A percentile compares a stretch with the other conserved stretches of the same genome.
These are phyloP conservation scores for Trissolcus japonicus DNA, from an alignment of 2,888 invertebrate genomes.

Conservation along the genomic window DNA sequence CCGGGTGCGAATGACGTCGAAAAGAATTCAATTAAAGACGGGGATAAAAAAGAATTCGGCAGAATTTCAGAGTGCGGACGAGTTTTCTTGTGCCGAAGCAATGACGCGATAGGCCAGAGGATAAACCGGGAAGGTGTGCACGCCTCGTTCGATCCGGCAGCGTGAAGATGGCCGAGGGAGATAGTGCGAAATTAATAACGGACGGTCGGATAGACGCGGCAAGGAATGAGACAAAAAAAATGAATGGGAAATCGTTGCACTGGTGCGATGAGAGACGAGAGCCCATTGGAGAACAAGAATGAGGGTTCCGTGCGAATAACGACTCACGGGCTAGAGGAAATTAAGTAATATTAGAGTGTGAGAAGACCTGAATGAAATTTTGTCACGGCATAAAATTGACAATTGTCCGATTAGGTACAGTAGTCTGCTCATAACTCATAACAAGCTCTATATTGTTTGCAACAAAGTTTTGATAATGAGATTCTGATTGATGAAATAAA, in stretches of 20 bases:
- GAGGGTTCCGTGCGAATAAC: no score
- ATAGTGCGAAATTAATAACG: constrained; percentile 73
- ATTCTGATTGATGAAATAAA: no score
- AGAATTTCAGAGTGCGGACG: constrained; percentile 16
- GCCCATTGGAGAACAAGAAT: no score
- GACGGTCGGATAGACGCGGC: constrained; percentile 68
- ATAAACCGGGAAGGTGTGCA: constrained; percentile 59
- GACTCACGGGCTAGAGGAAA: no score
- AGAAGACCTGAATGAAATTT: no score
- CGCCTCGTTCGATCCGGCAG: constrained; percentile 69
- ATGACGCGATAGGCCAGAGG: constrained; percentile 37
- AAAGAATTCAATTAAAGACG: constrained; percentile 32
- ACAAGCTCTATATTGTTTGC: no score
- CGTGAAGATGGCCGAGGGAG: constrained; percentile 72
- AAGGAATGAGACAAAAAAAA: constrained; percentile 34
- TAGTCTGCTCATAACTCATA: no score
- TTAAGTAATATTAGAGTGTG: no score
- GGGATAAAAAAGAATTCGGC: constrained; percentile 20
- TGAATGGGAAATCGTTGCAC: constrained; percentile 23
- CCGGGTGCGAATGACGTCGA: constrained; percentile 22
- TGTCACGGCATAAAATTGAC: no score
- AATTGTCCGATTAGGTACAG: no score
- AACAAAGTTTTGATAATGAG: no score
- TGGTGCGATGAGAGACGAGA: no score
- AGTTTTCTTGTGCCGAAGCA: constrained; percentile 28